Evolutionary conservation across 1,140 invertebrate genomes (phyloP).

Genomic region (Dendroctonus ponderosae): DNA sequence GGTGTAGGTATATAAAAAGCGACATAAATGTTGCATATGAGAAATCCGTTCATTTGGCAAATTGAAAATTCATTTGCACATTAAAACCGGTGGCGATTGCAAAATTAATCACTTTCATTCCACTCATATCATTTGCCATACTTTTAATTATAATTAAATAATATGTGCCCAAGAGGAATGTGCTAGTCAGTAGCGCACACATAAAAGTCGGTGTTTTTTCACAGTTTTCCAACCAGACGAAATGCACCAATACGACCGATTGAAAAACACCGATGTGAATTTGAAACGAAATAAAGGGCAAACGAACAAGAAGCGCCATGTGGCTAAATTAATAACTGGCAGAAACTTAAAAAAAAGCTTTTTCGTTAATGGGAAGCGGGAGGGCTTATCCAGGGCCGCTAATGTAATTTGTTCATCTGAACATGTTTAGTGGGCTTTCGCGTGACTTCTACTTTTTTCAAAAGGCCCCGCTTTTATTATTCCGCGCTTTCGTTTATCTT

Average conservation of each 20-base stretch:
- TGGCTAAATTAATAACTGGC: conserved; percentile 10
- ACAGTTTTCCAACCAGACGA: too few relatives aligned
- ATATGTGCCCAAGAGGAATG: too few relatives aligned
- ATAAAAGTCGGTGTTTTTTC: too few relatives aligned
- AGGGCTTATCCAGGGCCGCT: conserved; percentile 45
- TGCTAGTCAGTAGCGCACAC: too few relatives aligned
- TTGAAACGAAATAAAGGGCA: too few relatives aligned
- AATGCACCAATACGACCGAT: too few relatives aligned
- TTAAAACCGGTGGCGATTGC: background rate
- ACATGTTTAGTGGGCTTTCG: conserved; percentile 49
- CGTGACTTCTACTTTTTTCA: conserved; percentile 47
- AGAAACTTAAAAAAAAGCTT: conserved; percentile 41
- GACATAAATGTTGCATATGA: too few relatives aligned
- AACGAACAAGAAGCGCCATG: background rate
- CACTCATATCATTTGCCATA: too few relatives aligned
- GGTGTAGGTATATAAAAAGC: too few relatives aligned
- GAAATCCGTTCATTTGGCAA: conserved; percentile 5
- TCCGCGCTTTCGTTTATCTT: conserved; percentile 43
- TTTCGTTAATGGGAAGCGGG: conserved; percentile 48
- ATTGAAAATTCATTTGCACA: conserved; percentile 2
- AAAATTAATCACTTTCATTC: conserved; percentile 5
- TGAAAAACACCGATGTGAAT: too few relatives aligned
- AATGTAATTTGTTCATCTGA: conserved; percentile 50
- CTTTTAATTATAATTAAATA: too few relatives aligned
- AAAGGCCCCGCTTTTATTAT: conserved; percentile 45